Percentiles rank a stretch among this genome's conserved stretches.
These are phyloP conservation scores for Rissa tridactyla DNA, from an alignment of 2,113 vertebrate species.

Conservation along the genomic window DNA sequence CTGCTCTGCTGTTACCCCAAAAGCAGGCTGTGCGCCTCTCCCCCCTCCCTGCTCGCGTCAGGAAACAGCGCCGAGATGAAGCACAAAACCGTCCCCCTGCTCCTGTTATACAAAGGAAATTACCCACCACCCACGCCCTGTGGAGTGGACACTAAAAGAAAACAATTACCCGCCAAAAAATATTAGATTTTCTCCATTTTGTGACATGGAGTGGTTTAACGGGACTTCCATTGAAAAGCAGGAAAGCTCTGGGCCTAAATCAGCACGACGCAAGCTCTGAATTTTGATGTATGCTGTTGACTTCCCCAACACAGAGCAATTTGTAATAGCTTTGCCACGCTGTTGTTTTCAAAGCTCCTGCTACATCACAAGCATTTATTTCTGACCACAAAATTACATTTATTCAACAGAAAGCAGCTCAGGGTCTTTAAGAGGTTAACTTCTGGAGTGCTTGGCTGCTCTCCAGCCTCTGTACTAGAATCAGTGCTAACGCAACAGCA, in stretches of 20 bases:
- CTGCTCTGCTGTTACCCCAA: neutral
- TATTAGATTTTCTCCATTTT: conserved; percentile 55
- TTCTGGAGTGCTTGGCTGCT: conserved; percentile 78
- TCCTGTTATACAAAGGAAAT: neutral
- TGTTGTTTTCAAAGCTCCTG: conserved; percentile 75
- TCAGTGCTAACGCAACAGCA: conserved; percentile 69
- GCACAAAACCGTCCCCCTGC: neutral
- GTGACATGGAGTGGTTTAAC: conserved; percentile 40
- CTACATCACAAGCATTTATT: conserved; percentile 77
- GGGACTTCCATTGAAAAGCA: conserved; percentile 61
- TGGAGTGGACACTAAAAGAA: conserved; percentile 21
- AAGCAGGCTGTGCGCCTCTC: neutral
- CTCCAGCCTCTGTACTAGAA: conserved; percentile 72
- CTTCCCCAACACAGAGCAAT: conserved; percentile 73
- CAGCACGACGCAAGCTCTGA: conserved; percentile 25
- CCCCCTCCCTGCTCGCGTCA: neutral
- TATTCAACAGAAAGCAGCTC: conserved; percentile 78
- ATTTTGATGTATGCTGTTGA: conserved; percentile 72
- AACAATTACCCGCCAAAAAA: conserved; percentile 62
- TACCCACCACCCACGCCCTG: neutral
- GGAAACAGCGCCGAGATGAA: neutral
- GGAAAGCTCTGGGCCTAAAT: conserved; percentile 59
- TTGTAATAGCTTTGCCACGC: conserved; percentile 72
- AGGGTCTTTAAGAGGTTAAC: conserved; percentile 84
- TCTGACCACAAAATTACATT: conserved; percentile 80